Base-by-base conservation (phyloP, 2,888 invertebrate species). In the Zygaena filipendulae region DNA sequence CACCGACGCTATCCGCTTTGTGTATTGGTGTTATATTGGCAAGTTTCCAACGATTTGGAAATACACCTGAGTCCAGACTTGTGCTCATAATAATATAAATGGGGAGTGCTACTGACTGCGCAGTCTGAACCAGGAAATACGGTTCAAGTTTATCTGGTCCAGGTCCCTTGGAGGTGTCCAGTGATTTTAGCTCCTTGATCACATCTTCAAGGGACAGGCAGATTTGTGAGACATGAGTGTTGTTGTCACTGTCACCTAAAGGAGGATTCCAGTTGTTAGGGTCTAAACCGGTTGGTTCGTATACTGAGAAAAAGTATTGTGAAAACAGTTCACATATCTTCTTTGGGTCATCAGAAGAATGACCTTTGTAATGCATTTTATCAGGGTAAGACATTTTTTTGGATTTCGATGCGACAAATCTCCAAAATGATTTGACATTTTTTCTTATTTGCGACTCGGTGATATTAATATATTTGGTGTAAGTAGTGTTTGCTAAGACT, bases 21-120 rank as follows among this genome's bases (percentile, higher is more conserved):
- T 23, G 18, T 9, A 33, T 14, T 6, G 30, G 29, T 4, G 23
- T 24, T 7, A 27, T 24, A n/a, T 21, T 12, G 2, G 29, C 22
- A n/a, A 21, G 7, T 25, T 22, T 29, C 16, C 16, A 16, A 16
- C 7, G 7, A 7, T 7, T 16, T 6, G 16, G 16, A 7, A 16
- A 16, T 6, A 16, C 16, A 7, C 16, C 16, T 16, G 4, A 4
- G 4, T 7, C 5, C 5, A 28, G 10, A 13, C 28, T 22, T 6
- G 8, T 28, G 14, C 22, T 28, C 11, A 21, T 22, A 4, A 28
- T 21, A 4, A 22, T 16, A 4, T 8, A 14, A 4, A 28, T 11
- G 3, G 28, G 28, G 9, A 22, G 3, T n/a, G 8, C 21, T 2
- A 28, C 7, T 18, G 22, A 11, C 9, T 8, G 9, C 3, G 23